Evolutionary conservation across 92 coral and sea anemone species (phyloP).

Genomic region (Micromussa lordhowensis): DNA sequence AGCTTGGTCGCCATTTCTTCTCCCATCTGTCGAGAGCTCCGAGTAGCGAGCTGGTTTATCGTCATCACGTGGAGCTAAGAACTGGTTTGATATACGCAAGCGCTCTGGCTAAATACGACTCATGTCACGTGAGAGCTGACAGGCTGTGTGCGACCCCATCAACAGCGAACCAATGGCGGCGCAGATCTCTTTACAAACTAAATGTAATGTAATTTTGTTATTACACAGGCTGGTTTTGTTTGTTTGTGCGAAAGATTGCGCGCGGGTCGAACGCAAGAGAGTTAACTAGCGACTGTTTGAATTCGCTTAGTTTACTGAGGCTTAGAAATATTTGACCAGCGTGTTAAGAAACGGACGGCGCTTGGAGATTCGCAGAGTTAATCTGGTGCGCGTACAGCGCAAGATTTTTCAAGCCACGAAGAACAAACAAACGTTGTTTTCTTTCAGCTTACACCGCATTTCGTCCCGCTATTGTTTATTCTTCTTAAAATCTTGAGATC

Average conservation of each 20-base stretch:
- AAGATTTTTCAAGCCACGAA: constrained; percentile 16
- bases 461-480: constrained; percentile 40
- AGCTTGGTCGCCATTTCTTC: constrained; percentile 86
- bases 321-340: not conserved
- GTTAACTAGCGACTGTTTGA: not conserved
- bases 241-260: constrained; percentile 57
- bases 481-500: constrained; percentile 22
- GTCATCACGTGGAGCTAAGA: constrained; percentile 83
- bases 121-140: constrained; percentile 89
- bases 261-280: constrained; percentile 1
- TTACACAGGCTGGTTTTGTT: constrained; percentile 72
- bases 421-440: constrained; percentile 43
- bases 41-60: constrained; percentile 71
- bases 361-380: not conserved
- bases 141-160: constrained; percentile 68
- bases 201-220: constrained; percentile 82
- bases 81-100: constrained; percentile 67
- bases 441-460: constrained; percentile 46
- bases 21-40: constrained; percentile 79
- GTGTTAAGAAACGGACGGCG: not conserved
- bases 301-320: constrained; percentile 2
- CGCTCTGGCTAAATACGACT: constrained; percentile 77
- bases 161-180: constrained; percentile 67
- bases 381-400: constrained; percentile 10
- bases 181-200: constrained; percentile 60